Evolutionary conservation across 2,113 vertebrate species (phyloP).

Genomic region (Dolichallabes microphthalmus): DNA sequence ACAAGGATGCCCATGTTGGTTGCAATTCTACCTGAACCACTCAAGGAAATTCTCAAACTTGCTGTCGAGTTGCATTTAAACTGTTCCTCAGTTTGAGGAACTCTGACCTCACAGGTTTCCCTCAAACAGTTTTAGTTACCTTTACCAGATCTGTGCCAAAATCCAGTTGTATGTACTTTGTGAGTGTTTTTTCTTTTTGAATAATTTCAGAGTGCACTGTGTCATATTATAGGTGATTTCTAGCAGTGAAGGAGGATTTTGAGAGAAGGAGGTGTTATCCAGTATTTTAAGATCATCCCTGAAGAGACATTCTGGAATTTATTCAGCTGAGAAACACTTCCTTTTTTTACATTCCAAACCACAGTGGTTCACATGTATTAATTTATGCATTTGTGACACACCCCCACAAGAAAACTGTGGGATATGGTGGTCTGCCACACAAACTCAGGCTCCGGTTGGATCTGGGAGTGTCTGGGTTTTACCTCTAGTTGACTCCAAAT

Average conservation of each 20-base stretch:
- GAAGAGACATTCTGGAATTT: constrained; percentile 98
- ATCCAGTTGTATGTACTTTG: background rate
- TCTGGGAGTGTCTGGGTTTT: constrained; percentile 17
- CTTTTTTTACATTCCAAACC: background rate
- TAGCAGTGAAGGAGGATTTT: constrained; percentile 78
- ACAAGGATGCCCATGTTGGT: background rate
- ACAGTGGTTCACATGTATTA: constrained; percentile 14
- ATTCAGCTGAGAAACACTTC: background rate
- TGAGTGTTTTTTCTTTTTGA: background rate
- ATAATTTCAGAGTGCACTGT: background rate
- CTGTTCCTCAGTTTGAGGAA: background rate
- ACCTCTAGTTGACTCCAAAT: constrained; percentile 39
- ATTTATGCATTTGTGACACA: constrained; percentile 47
- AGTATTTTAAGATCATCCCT: constrained; percentile 92
- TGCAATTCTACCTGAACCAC: background rate
- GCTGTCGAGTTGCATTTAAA: background rate
- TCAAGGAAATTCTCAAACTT: background rate
- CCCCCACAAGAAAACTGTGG: constrained; percentile 62
- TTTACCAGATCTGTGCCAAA: background rate
- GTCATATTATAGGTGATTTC: background rate
- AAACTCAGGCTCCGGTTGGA: constrained; percentile 54
- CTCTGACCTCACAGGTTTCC: background rate
- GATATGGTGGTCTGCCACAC: constrained; percentile 55
- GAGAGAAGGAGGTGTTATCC: constrained; percentile 89
- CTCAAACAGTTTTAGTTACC: background rate